Base-by-base conservation (phyloP, 2,888 invertebrate genomes). In the Xestobium rufovillosum region DNA sequence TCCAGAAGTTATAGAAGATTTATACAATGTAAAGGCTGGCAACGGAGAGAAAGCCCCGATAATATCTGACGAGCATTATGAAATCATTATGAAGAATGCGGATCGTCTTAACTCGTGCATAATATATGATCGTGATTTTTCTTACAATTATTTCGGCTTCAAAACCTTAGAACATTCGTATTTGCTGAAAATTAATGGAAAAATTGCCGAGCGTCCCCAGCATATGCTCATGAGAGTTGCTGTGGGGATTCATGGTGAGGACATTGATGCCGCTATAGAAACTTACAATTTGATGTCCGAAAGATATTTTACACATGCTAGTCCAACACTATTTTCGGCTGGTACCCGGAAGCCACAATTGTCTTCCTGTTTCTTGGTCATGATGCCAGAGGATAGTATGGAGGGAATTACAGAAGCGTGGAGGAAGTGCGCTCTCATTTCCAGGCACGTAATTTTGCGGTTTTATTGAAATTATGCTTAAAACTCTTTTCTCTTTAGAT, bases 91-190 rank as follows among this genome's bases (percentile, higher is more conserved):
- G 69, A 75, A 83, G 39, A 78, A 97, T 67, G 83, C 90, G n/a
- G 89, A 91, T 54, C 73, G 76, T 43, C 68, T 98, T 32, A 92
- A 98, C 65, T 92, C 95, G 0, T 84, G 92, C 12, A 94, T 98
- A 51, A 89, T 96, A 26, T 95, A 97, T 64, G 94, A 96, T 59
- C 76, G 97, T 51, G 98, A 98, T 66, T 98, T 90, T 64, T 83
- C 78, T 41, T 98, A 96, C 67, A 95, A 92, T 59, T 98, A 92
- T 62, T 98, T 99, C 72, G 98, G 97, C n/a, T 97, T 97, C 59
- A 97, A 96, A 74, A 98, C 97, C 0, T 68, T 98, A 36, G 97
- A 98, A 59, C 75, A 90, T 29, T 95, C 96, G 1, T 98, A 98
- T 64, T 69, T 98, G 46, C 67, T 97, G 39, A 92, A 88, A 68